phyloP scores from a whole-genome alignment of 2,888 invertebrate species.

The Drosophila engyochracea region DNA sequence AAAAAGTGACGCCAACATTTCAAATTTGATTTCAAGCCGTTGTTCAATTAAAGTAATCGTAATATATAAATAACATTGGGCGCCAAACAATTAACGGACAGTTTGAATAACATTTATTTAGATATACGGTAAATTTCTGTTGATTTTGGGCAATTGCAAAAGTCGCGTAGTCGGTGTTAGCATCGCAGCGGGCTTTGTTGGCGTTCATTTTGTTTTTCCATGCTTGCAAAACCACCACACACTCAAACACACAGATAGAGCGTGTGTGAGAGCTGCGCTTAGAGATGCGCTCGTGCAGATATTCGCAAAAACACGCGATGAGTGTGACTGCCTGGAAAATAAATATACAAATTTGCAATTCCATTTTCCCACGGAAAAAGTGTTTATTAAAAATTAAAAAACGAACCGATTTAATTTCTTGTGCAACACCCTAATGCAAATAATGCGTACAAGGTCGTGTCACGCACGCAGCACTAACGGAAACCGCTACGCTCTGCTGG shows the following conservation, averaged over 20 bases:
- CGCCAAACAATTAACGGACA: neutral
- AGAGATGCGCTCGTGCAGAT: constrained; percentile 41
- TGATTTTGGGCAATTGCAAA: constrained; percentile 24
- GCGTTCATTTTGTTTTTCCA: constrained; percentile 83
- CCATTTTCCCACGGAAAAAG: neutral
- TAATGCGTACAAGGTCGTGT: constrained; percentile 7
- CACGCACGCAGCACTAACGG: constrained; percentile 47
- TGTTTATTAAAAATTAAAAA: neutral
- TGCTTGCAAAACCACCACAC: constrained; percentile 74
- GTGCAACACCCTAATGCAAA: neutral
- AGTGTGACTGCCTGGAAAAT: neutral
- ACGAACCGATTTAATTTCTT: neutral
- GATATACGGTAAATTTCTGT: neutral
- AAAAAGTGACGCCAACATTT: constrained; percentile 71
- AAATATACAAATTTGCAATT: neutral
- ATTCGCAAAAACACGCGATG: neutral
- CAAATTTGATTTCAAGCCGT: constrained; percentile 49
- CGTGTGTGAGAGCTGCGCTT: constrained; percentile 45
- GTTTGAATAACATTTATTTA: neutral
- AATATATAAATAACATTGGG: neutral
- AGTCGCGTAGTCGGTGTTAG: constrained; percentile 55
- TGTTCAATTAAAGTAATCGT: constrained; percentile 27
- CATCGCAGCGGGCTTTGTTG: constrained; percentile 55
- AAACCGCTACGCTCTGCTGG: constrained; percentile 62
- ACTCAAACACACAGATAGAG: constrained; percentile 23